Evolutionary conservation across 2,113 vertebrate genomes (phyloP).

Genomic region (Oreotragus oreotragus): DNA sequence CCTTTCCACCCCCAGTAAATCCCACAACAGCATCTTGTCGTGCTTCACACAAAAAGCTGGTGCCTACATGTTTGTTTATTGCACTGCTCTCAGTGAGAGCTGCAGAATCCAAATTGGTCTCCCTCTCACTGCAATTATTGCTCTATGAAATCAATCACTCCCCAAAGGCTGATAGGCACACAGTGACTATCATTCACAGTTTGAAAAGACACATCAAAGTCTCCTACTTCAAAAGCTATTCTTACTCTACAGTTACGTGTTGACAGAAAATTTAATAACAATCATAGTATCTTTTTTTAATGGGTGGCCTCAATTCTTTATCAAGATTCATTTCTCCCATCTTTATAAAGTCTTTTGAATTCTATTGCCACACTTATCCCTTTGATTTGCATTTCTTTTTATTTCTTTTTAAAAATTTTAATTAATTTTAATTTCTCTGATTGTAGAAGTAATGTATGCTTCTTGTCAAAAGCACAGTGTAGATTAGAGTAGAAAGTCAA

Average conservation of each 20-base stretch:
- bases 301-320: background rate
- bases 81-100: background rate
- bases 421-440: background rate
- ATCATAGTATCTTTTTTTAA: background rate
- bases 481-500: background rate
- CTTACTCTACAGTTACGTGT: background rate
- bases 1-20: background rate
- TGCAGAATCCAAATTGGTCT: background rate
- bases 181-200: background rate
- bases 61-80: background rate
- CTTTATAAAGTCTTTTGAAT: background rate
- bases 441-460: background rate
- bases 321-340: background rate
- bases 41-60: background rate
- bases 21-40: background rate
- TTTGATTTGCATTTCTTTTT: background rate
- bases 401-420: background rate
- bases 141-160: background rate
- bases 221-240: background rate
- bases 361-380: background rate
- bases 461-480: background rate
- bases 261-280: background rate
- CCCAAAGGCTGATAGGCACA: background rate
- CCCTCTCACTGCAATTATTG: background rate
- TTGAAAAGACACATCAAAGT: background rate